Base-by-base conservation (phyloP, 2,113 vertebrate genomes). In the Herpetotheres cachinnans region DNA sequence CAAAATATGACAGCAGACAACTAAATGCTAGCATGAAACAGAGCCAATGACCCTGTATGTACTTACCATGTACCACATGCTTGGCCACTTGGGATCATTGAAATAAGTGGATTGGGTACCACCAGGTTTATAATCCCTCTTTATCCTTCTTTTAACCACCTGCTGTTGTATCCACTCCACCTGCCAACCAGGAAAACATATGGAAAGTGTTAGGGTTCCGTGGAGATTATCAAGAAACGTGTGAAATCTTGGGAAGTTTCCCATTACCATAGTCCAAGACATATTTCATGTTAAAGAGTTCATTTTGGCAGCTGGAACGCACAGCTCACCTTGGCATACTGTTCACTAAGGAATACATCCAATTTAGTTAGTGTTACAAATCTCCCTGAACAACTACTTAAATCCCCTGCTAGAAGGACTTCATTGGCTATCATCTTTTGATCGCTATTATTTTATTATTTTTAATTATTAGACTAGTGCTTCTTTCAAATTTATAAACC, bases 11-110 rank as follows among this genome's bases (percentile, higher is more conserved):
- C 61, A 59, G 44, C 6, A 72, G 17, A 86, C 38, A 66, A 38
- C 38, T 46, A 81, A 52, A 42, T 1, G 7, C 46, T 26, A 38
- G 11, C 47, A 32, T 11, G 18, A 44, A 83, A 71, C 2, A 3
- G 14, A 62, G 58, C 7, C 52, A 83, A 55, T 58, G 44, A 26
- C 25, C n/a, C 40, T 82, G 22, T 58, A 89, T 8, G 29, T 91
- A 98, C 99, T 99, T 96, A 99, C 99, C 98, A 99, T 99, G 93
- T 99, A 99, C 99, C 99, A 99, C 99, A 99, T 99, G 98, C 99
- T 99, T 94, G 98, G 99, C 99, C 99, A 99, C 97, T 99, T 99
- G 95, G 99, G 99, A 84, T 99, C 99, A 90, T 99, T 99, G 98
- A 99, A 99, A 97, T 98, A 99, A 94, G 99, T 99, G 71, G 98